Conservation (phyloP, 2,113 vertebrate genomes). For the Ictalurus punctatus region DNA sequence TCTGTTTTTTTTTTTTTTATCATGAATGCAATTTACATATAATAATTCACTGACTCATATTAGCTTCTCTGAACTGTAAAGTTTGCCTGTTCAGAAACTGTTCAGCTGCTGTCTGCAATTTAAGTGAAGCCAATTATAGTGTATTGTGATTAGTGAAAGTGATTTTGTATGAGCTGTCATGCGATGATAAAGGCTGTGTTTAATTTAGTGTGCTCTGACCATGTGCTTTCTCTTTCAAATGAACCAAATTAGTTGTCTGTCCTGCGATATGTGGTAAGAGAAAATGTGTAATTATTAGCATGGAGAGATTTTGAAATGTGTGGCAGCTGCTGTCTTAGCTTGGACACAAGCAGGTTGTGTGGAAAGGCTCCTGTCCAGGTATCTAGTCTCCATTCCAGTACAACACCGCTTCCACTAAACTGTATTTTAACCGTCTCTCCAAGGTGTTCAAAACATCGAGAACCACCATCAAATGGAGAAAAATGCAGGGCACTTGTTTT, state of each 20-base stretch:
- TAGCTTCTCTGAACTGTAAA: neutral
- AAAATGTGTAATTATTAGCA: constrained; percentile 24
- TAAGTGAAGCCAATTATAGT: constrained; percentile 30
- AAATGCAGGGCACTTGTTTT: constrained; percentile 49
- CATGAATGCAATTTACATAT: constrained; percentile 4
- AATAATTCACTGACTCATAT: neutral
- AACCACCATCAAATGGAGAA: constrained; percentile 41
- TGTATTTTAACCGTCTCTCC: constrained; percentile 43
- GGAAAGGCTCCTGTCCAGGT: constrained; percentile 14
- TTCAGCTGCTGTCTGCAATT: constrained; percentile 14
- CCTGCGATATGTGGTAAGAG: constrained; percentile 16
- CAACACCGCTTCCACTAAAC: constrained; percentile 23
- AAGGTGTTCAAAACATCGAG: constrained; percentile 49
- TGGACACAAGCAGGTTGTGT: constrained; percentile 20
- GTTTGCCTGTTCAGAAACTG: neutral
- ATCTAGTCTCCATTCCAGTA: constrained; percentile 23
- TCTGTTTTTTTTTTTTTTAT: neutral
- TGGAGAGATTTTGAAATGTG: constrained; percentile 27
- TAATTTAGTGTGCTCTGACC: constrained; percentile 24
- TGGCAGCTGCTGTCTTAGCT: constrained; percentile 30
- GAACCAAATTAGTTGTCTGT: constrained; percentile 41
- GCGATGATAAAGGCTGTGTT: constrained; percentile 35
- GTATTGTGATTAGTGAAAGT: constrained; percentile 24
- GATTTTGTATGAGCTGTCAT: constrained; percentile 23
- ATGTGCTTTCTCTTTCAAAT: constrained; percentile 36